phyloP scores from a whole-genome alignment of 1,140 invertebrate genomes.

The Hylyphantes graminicola region DNA sequence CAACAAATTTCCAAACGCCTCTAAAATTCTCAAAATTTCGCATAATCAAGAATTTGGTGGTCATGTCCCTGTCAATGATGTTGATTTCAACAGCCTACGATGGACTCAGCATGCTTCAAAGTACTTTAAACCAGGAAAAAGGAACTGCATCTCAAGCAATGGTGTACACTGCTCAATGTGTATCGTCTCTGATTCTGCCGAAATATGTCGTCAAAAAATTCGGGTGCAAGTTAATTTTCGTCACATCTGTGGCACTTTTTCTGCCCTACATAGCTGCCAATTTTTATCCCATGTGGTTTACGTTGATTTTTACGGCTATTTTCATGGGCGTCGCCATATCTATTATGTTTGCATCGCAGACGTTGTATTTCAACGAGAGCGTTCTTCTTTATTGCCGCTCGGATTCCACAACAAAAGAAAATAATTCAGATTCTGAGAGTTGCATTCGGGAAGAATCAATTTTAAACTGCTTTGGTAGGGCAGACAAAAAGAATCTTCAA shows the following conservation, averaged over 20 bases:
- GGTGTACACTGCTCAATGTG: neutral
- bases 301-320: constrained; percentile 69
- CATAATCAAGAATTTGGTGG: neutral
- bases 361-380: constrained; percentile 72
- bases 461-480: neutral
- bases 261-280: constrained; percentile 68
- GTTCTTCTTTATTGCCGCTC: neutral
- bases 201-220: constrained; percentile 62
- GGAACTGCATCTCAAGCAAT: constrained; percentile 6
- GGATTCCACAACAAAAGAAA: neutral
- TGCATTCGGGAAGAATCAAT: neutral
- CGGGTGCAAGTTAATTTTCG: constrained; percentile 69
- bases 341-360: constrained; percentile 71
- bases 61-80: neutral
- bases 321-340: constrained; percentile 68
- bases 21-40: constrained; percentile 75
- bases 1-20: too few species aligned
- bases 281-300: constrained; percentile 64
- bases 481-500: neutral
- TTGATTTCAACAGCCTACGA: constrained; percentile 33
- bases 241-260: constrained; percentile 66
- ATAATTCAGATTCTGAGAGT: neutral
- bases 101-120: constrained; percentile 52
- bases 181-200: neutral
- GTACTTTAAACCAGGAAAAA: constrained; percentile 54